Base-by-base conservation (phyloP, 2,797 vertebrate genomes). In the Buceros bicornis region DNA sequence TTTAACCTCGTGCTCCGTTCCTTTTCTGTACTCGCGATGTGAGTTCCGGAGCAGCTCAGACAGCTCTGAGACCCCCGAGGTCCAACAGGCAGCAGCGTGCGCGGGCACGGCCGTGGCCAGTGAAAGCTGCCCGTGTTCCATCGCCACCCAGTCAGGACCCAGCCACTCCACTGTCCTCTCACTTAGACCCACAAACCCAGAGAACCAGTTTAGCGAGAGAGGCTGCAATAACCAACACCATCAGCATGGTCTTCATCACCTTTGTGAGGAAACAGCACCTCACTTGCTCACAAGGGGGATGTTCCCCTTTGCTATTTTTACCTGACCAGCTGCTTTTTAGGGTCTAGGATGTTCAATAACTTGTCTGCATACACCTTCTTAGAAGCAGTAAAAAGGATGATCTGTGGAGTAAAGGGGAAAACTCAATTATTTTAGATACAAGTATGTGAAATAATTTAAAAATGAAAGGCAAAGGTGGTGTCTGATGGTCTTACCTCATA, bases 331-430 rank as follows among this genome's bases (percentile, higher is more conserved):
- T 99, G 99, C 98, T 99, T 99, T 98, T 99, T 99, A 94, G 99
- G 99, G 97, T 99, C 99, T 98, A 99, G 98, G 97, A 99, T 99
- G 98, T 99, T 99, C 97, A 99, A 98, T 95, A 99, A 98, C 98
- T 99, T 99, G 98, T 99, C 99, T 97, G 99, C 99, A 97, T 99
- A 99, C 88, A 99, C 99, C 98, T 99, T 99, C 98, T 99, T 99
- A 97, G 99, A 99, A 97, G 99, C 99, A 96, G 99, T 99, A 97
- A 99, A 99, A 97, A 99, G 99, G 96, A 99, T 99, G 93, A 99
- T 99, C 99, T 99, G 91, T 25, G 97, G 97, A 95, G 96, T 89
- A 88, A 96, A 97, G 78, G 84, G 92, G 76, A 77, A 82, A 93
- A 95, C 89, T 80, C 50, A 84, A 90, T 93, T 92, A 96, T 67